A percentile compares a stretch with the other conserved stretches of the same genome.
Conservation (phyloP, 2,888 invertebrate genomes). For the Lasioglossum pauxillum region DNA sequence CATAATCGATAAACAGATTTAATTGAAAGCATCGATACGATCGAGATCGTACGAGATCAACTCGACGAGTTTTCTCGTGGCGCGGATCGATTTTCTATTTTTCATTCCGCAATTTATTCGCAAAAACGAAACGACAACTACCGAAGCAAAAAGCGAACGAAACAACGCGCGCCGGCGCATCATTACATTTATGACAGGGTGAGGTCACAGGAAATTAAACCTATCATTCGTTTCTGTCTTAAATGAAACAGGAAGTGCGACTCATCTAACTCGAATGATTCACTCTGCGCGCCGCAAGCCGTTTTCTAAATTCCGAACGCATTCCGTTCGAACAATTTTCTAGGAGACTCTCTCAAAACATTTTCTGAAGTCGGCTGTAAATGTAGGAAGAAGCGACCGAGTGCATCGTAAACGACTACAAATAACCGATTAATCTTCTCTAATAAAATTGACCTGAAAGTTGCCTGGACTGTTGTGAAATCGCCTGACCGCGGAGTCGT, state of each 20-base stretch:
- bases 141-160: not conserved
- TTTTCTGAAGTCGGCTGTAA: not conserved
- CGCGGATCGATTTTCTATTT: not conserved
- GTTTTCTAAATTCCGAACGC: not conserved
- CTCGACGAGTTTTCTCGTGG: too few relatives aligned
- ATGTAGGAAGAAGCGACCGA: not conserved
- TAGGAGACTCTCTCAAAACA: not conserved
- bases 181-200: not conserved
- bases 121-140: not conserved
- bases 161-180: not conserved
- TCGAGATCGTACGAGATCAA: too few relatives aligned
- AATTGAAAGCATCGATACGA: not conserved
- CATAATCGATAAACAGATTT: too few relatives aligned
- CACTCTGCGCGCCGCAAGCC: not conserved
- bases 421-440: constrained; percentile 1
- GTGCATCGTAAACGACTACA: not conserved
- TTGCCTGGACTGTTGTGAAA: not conserved
- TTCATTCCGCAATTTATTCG: not conserved
- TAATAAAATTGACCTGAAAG: constrained; percentile 13
- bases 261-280: constrained; percentile 11
- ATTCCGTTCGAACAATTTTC: constrained; percentile 1
- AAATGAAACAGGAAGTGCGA: constrained; percentile 12
- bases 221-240: not conserved
- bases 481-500: not conserved
- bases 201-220: constrained; percentile 2